A percentile compares a stretch with the other conserved stretches of the same genome.
These are phyloP conservation scores for Triplophysa rosa DNA, from an alignment of 2,113 vertebrate species.

Conservation along the genomic window DNA sequence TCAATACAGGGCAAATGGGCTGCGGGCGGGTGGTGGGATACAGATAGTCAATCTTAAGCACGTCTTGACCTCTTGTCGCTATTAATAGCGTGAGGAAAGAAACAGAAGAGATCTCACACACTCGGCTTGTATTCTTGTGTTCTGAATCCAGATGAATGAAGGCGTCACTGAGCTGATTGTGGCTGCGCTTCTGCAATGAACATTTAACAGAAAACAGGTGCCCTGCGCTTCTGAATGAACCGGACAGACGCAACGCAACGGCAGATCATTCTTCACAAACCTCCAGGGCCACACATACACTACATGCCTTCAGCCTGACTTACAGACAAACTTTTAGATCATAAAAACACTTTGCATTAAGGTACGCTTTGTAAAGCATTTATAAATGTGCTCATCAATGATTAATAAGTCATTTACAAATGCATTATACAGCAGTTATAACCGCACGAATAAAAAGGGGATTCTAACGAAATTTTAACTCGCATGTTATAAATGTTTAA, in stretches of 20 bases:
- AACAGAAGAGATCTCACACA: not conserved
- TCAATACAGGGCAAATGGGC: constrained; percentile 14
- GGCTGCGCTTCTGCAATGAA: not conserved
- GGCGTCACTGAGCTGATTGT: constrained; percentile 25
- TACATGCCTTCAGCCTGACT: not conserved
- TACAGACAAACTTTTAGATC: too few species aligned
- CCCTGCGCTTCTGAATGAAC: not conserved
- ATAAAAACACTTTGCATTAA: too few species aligned
- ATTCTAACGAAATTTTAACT: too few species aligned
- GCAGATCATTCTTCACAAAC: constrained; percentile 43
- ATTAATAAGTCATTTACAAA: too few species aligned
- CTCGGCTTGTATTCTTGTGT: not conserved
- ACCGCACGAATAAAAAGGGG: too few species aligned
- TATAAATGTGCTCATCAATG: too few species aligned
- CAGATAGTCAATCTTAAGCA: constrained; percentile 16
- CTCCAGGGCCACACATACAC: constrained; percentile 55
- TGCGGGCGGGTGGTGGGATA: not conserved
- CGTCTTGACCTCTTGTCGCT: constrained; percentile 22
- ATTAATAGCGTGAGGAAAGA: constrained; percentile 13
- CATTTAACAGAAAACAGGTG: constrained; percentile 48
- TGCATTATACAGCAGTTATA: too few species aligned
- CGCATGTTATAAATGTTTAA: too few species aligned
- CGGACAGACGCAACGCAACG: constrained; percentile 42
- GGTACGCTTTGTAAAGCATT: too few species aligned
- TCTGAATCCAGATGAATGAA: not conserved